Conservation (phyloP, 2,797 vertebrate species). For the Pseudomugil tenellus region DNA sequence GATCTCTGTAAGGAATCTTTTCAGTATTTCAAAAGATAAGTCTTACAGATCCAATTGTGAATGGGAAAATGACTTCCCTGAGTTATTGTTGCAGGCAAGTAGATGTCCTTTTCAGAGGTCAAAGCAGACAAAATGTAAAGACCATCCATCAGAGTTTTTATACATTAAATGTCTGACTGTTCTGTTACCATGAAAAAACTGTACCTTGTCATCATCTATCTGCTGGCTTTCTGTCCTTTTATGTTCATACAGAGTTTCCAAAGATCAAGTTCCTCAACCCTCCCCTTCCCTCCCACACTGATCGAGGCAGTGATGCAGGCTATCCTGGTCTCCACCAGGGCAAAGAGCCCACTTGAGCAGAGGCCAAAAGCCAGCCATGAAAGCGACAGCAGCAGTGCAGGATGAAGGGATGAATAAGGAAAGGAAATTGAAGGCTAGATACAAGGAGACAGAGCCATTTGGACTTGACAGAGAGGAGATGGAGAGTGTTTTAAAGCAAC, state of each 20-base stretch:
- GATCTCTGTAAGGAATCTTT: slow-evolving; percentile 13
- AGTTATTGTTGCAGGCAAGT: slow-evolving; percentile 7
- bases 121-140: neutral
- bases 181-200: slow-evolving; percentile 6
- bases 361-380: slow-evolving; percentile 88
- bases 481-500: slow-evolving; percentile 35
- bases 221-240: neutral
- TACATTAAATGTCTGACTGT: slow-evolving; percentile 9
- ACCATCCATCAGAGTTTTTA: neutral
- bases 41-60: slow-evolving; percentile 15
- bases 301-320: slow-evolving; percentile 88
- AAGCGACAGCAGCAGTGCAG: slow-evolving; percentile 23
- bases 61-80: slow-evolving; percentile 6
- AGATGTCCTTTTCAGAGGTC: slow-evolving; percentile 17
- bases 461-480: slow-evolving; percentile 45
- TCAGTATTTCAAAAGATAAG: slow-evolving; percentile 11
- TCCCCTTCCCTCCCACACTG: slow-evolving; percentile 79
- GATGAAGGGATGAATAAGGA: slow-evolving; percentile 41
- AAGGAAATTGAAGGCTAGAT: slow-evolving; percentile 42
- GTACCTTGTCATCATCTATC: slow-evolving; percentile 1
- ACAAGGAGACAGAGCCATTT: slow-evolving; percentile 42
- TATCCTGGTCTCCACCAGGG: slow-evolving; percentile 86
- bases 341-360: slow-evolving; percentile 86
- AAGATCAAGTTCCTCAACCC: slow-evolving; percentile 86
- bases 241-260: slow-evolving; percentile 59